phyloP scores from a whole-genome alignment of 2,113 vertebrate genomes.

The Pungitius pungitius region DNA sequence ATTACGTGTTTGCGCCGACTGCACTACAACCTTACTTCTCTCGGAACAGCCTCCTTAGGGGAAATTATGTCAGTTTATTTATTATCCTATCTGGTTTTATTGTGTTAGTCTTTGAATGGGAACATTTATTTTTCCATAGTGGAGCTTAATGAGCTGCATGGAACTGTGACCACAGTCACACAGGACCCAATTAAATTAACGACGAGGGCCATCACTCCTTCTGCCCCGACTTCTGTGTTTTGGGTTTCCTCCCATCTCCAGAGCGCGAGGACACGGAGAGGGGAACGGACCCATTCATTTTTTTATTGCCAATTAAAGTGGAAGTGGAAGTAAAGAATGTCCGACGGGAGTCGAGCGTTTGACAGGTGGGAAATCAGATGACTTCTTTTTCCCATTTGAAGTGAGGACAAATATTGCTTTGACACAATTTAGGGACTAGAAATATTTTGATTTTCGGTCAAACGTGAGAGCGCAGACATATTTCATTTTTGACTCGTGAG shows the following conservation, averaged over 20 bases:
- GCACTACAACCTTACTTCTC: constrained; percentile 7
- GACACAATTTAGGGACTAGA: constrained; percentile 16
- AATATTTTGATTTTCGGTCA: not conserved
- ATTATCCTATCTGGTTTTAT: constrained; percentile 54
- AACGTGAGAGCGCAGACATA: too few species aligned
- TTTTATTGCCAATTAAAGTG: constrained; percentile 57
- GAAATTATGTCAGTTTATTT: constrained; percentile 67
- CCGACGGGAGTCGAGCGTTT: constrained; percentile 42
- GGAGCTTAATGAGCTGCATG: constrained; percentile 62
- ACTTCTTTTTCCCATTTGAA: constrained; percentile 25
- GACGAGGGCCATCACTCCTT: constrained; percentile 51
- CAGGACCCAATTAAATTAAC: constrained; percentile 70
- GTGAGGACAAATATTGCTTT: constrained; percentile 27
- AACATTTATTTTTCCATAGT: constrained; percentile 66
- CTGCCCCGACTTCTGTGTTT: constrained; percentile 11
- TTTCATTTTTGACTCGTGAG: too few species aligned
- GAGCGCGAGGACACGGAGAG: constrained; percentile 16
- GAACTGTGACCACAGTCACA: constrained; percentile 63
- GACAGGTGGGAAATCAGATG: constrained; percentile 41
- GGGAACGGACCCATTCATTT: constrained; percentile 45
- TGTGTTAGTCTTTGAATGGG: constrained; percentile 59
- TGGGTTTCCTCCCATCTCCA: constrained; percentile 32
- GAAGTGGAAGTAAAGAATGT: constrained; percentile 56
- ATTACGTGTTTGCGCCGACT: constrained; percentile 39
- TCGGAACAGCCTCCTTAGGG: constrained; percentile 42